These are phyloP conservation scores for Ammospiza maritima DNA, from an alignment of 2,797 vertebrate genomes.

Conservation along the genomic window DNA sequence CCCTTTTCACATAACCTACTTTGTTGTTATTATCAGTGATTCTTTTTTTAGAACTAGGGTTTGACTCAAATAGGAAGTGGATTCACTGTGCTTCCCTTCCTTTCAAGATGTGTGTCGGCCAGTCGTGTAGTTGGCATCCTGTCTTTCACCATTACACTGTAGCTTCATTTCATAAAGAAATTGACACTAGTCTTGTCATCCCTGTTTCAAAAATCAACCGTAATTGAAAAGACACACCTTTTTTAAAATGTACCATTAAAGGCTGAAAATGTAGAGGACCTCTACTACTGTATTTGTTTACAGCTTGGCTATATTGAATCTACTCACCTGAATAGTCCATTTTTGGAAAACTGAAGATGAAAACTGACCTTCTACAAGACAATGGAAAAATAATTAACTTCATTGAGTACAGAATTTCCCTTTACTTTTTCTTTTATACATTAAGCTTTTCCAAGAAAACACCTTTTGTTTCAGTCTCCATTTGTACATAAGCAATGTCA, in stretches of 20 bases:
- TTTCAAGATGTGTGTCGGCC: not conserved
- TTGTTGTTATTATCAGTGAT: not conserved
- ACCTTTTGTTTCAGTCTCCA: not conserved
- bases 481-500: not conserved
- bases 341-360: not conserved
- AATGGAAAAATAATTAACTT: not conserved
- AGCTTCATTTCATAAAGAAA: not conserved
- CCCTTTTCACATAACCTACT: not conserved
- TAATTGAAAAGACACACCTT: not conserved
- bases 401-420: not conserved
- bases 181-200: not conserved
- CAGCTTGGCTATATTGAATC: not conserved
- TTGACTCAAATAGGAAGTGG: slow-evolving; percentile 64
- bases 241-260: not conserved
- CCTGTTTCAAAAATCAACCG: not conserved
- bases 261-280: not conserved
- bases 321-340: not conserved
- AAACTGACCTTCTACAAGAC: not conserved
- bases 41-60: slow-evolving; percentile 63
- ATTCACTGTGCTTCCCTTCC: slow-evolving; percentile 64
- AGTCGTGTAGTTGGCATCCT: not conserved
- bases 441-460: not conserved
- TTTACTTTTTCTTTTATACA: not conserved
- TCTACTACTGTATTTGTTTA: not conserved
- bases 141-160: not conserved